Base-by-base conservation (phyloP, 2,797 vertebrate species). In the Peromyscus aztecus region DNA sequence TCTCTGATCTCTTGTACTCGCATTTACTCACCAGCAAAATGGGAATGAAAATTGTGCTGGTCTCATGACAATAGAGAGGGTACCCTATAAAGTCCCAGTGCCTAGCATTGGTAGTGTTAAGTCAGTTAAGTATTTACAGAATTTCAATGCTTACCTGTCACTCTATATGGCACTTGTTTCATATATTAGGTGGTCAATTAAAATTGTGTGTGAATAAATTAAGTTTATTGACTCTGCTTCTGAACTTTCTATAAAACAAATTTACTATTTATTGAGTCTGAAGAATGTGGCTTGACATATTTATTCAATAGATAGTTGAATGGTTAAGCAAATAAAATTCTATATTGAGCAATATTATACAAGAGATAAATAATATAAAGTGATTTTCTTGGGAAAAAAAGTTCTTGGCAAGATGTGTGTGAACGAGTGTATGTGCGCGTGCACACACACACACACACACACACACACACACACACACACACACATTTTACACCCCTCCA, bases 381-480 rank as follows among this genome's bases (percentile, higher is more conserved):
- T 90, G 23, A 23, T 61, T 83, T 55, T 27, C 31, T 59, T 46
- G 49, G 29, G 24, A 84, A 88, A 19, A 43, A 21, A n/a, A n/a
- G 49, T 75, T 97, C 29, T 96, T 83, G 29, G 21, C 7, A 76
- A 82, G 91, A 61, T 40, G 75, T 76, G 75, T 77, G 75, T 76
- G 40, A 8, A 4, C 11, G 1, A 24, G 23, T 76, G 40, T 76
- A 27, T 14, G 12, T 73, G n/a, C 13, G 16, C 7, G n/a, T n/a
- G n/a, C n/a, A n/a, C n/a, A n/a, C n/a, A n/a, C n/a, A n/a, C n/a
- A n/a, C n/a, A n/a, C n/a, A n/a, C n/a, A n/a, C n/a, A n/a, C n/a
- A n/a, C n/a, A 63, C 27, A 63, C 29, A 65, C 11, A 65, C 4
- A 2, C 12, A 1, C 27, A 65, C 63, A 65, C 67, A 65, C 11